Evolutionary conservation across 2,113 vertebrate genomes (phyloP), one percentile per base, ranked within the genome.

Genomic region (Tinamus guttatus): DNA sequence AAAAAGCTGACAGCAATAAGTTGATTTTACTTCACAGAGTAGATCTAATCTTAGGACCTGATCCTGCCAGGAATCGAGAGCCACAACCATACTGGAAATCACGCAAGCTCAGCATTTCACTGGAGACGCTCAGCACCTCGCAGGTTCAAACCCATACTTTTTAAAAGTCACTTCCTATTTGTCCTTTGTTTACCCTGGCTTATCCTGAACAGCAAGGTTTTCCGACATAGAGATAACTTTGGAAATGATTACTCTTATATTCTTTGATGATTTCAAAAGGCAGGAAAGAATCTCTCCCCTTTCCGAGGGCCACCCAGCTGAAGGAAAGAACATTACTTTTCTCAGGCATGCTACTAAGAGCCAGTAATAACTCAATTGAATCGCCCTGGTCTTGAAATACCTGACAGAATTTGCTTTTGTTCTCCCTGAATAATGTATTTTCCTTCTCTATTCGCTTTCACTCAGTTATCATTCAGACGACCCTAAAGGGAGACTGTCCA

Each of bases 201-300:
- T 62, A 95, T 97, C 94, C 91, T 96, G 94, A 95, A 96, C 96
- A 89, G 40, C 12, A 32, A 85, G 62, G 82, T 89, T 90, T 96
- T 95, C 95, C 18, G 8, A 94, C 92, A 79, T 0, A 93, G 82
- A 97, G 86, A 95, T 91, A 93, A 93, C 88, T 97, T 96, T 95
- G 91, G 95, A 98, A 97, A 91, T 74, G n/a, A 95, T 92, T 96
- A 89, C 81, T 93, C 80, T 94, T n/a, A 14, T 87, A 84, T 79
- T 92, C 94, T 97, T 96, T 94, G 90, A 96, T 94, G 91, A 96
- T 92, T 97, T 96, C 96, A 97, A 97, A 97, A 92, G 95, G 80
- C 94, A 95, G 96, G 95, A 98, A 97, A 97, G 95, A 97, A 96
- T 90, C 94, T 96, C 96, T 97, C 95, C 94, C 95, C 79, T 87